These are phyloP conservation scores for Poeciliopsis turrubarensis DNA, from an alignment of 2,113 vertebrate genomes.

Conservation along the genomic window DNA sequence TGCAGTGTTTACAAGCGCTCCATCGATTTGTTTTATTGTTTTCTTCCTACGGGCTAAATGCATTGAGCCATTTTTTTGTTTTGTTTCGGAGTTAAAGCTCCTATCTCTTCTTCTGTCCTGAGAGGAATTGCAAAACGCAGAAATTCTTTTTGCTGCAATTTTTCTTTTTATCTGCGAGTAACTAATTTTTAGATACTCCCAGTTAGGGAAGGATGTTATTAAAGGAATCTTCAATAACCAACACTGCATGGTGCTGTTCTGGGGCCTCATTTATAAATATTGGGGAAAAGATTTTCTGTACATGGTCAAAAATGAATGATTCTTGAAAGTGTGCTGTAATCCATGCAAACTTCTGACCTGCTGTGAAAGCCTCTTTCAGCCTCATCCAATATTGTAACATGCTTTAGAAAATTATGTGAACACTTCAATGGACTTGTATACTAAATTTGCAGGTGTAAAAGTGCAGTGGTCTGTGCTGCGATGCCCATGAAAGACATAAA, in stretches of 20 bases:
- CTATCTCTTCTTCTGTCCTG: constrained; percentile 34
- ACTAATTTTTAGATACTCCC: constrained; percentile 29
- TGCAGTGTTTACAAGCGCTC: constrained; percentile 59
- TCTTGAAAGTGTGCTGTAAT: too few relatives aligned
- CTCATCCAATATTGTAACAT: too few relatives aligned
- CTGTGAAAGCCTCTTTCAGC: too few relatives aligned
- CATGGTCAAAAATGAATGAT: too few relatives aligned
- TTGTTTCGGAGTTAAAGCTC: constrained; percentile 19
- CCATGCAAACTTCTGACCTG: too few relatives aligned
- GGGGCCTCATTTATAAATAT: not conserved
- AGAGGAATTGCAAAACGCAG: constrained; percentile 29
- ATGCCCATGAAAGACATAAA: too few relatives aligned
- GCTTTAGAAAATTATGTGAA: too few relatives aligned
- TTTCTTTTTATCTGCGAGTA: constrained; percentile 15
- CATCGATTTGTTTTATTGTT: constrained; percentile 68
- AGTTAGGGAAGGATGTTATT: constrained; percentile 33
- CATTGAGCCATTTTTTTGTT: constrained; percentile 34
- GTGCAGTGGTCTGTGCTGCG: too few relatives aligned
- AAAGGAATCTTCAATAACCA: constrained; percentile 27
- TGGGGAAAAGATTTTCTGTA: too few relatives aligned
- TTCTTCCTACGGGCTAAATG: constrained; percentile 58
- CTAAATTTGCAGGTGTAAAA: too few relatives aligned
- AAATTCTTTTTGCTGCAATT: constrained; percentile 11
- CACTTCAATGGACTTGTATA: too few relatives aligned
- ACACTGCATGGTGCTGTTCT: not conserved